Conservation (phyloP, 2,797 vertebrate genomes). For the Adelosebastes latens region DNA sequence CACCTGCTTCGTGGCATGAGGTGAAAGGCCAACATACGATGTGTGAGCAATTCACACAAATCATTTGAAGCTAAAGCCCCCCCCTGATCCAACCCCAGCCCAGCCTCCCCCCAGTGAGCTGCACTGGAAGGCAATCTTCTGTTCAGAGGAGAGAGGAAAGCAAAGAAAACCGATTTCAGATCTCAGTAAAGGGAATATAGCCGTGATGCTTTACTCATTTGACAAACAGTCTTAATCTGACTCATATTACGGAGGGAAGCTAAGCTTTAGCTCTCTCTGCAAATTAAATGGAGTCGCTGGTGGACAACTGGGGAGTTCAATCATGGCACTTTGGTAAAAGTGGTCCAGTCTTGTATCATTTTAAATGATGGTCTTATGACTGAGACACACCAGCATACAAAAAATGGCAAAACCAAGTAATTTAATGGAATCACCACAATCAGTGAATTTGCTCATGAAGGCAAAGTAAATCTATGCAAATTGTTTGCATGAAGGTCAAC, state of each 20-base stretch:
- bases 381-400: neutral
- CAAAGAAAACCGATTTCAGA: slow-evolving; percentile 33
- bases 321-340: neutral
- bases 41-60: slow-evolving; percentile 51
- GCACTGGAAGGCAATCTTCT: slow-evolving; percentile 46
- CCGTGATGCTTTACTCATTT: neutral
- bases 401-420: neutral
- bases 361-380: neutral
- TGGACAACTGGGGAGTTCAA: neutral
- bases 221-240: slow-evolving; percentile 22
- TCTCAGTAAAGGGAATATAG: slow-evolving; percentile 14
- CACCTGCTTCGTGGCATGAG: slow-evolving; percentile 44
- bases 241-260: neutral
- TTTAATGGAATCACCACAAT: neutral
- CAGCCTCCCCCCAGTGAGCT: slow-evolving; percentile 1
- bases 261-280: neutral
- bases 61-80: slow-evolving; percentile 39
- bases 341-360: neutral
- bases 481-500: neutral
- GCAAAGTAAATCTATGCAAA: neutral
- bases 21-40: slow-evolving; percentile 34
- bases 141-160: slow-evolving; percentile 13
- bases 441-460: neutral
- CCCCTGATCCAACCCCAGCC: neutral
- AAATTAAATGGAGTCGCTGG: neutral